These are phyloP conservation scores for Microplitis manilae DNA, from an alignment of 2,888 invertebrate genomes.

Conservation along the genomic window DNA sequence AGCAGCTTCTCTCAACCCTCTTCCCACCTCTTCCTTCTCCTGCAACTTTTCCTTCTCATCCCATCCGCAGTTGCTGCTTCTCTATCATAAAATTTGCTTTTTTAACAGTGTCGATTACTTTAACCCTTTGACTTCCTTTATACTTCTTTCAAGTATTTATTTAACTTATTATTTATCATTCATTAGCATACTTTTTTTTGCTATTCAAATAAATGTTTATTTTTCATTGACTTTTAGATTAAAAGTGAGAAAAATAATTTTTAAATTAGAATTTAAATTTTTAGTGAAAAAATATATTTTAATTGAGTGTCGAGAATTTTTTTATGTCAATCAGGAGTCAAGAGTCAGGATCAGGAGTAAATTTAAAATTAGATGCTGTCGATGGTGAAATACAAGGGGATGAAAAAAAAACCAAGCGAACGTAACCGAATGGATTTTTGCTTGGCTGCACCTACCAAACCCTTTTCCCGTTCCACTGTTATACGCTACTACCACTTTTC, in stretches of 20 bases:
- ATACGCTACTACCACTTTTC: conserved; percentile 22
- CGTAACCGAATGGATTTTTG: conserved; percentile 28
- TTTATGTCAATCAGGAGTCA: neutral
- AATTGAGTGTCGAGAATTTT: too few species aligned
- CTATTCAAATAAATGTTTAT: neutral
- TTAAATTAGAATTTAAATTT: too few species aligned
- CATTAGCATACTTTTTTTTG: neutral
- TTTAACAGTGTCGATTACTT: conserved; percentile 2
- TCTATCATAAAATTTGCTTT: conserved; percentile 41
- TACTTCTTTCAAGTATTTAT: conserved; percentile 1
- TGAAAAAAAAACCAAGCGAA: conserved; percentile 8
- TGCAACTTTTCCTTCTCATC: conserved; percentile 42
- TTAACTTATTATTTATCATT: conserved; percentile 10
- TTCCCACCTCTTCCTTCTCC: conserved; percentile 40
- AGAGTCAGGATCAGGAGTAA: neutral
- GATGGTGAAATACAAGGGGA: neutral
- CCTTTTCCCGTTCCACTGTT: conserved; percentile 35
- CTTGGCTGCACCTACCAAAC: conserved; percentile 34
- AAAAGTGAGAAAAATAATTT: too few species aligned
- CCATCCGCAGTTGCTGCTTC: conserved; percentile 34
- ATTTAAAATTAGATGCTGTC: neutral
- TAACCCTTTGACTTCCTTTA: neutral
- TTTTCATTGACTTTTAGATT: too few species aligned
- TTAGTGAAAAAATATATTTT: too few species aligned
- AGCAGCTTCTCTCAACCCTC: conserved; percentile 57